Conservation (phyloP, 2,113 vertebrate species). For the Peromyscus maniculatus region DNA sequence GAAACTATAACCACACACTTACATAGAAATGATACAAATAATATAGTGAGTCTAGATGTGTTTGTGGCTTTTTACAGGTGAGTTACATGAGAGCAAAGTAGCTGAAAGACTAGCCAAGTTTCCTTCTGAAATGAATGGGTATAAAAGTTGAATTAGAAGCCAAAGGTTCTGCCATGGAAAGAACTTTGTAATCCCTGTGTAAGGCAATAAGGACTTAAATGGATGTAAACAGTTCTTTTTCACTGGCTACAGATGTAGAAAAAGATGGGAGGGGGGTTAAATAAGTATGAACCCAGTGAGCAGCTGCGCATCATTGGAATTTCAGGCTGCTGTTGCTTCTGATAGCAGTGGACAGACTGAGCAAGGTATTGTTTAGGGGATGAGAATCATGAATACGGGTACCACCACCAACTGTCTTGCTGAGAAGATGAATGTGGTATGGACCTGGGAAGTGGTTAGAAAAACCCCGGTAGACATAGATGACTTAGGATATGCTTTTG, state of each 20-base stretch:
- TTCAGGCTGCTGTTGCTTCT: neutral
- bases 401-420: neutral
- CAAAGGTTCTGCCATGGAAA: neutral
- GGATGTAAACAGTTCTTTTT: neutral
- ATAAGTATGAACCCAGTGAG: neutral
- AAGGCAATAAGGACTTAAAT: neutral
- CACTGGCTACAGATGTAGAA: neutral
- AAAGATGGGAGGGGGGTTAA: neutral
- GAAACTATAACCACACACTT: neutral
- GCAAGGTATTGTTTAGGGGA: neutral
- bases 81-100: neutral
- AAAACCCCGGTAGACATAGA: neutral
- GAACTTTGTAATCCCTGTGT: neutral
- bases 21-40: neutral
- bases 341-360: neutral
- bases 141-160: neutral
- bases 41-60: neutral
- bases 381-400: neutral
- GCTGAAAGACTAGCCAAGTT: constrained; percentile 5
- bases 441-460: neutral
- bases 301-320: neutral
- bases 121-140: constrained; percentile 26
- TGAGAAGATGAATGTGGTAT: neutral
- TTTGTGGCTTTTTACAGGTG: neutral
- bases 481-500: neutral